A percentile compares a stretch with the other conserved stretches of the same genome.
Evolutionary conservation across 1,140 invertebrate genomes (phyloP).

Genomic region (Drosophila prosaltans): DNA sequence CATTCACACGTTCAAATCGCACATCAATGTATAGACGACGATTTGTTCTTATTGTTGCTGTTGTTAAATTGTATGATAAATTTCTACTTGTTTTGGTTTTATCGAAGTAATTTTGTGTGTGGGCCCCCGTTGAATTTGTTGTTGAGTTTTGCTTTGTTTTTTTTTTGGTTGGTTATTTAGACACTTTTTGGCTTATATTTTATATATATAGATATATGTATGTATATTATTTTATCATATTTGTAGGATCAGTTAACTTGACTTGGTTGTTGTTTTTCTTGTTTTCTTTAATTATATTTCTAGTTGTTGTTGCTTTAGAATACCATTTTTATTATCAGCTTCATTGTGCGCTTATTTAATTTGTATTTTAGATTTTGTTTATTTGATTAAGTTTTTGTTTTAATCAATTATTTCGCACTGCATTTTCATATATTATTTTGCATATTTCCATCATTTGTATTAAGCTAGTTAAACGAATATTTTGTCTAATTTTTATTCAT

Average conservation of each 20-base stretch:
- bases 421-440: slow-evolving; percentile 37
- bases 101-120: not conserved
- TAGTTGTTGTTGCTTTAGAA: slow-evolving; percentile 50
- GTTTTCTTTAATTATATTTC: slow-evolving; percentile 9
- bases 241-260: slow-evolving; percentile 40
- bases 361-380: not conserved
- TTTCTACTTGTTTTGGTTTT: slow-evolving; percentile 22
- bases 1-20: slow-evolving; percentile 81
- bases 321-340: slow-evolving; percentile 52
- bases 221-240: slow-evolving; percentile 14
- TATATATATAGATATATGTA: slow-evolving; percentile 9
- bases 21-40: slow-evolving; percentile 77
- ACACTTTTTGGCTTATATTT: slow-evolving; percentile 42
- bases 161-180: not conserved
- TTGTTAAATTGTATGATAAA: too few species aligned
- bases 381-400: slow-evolving; percentile 53
- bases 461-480: not conserved
- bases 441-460: not conserved
- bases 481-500: slow-evolving; percentile 32
- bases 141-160: not conserved
- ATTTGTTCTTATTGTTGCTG: slow-evolving; percentile 45
- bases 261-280: slow-evolving; percentile 24
- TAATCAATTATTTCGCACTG: slow-evolving; percentile 27
- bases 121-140: not conserved
- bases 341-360: slow-evolving; percentile 66